Conservation (phyloP, 92 coral and sea anemone genomes). For the Chrysogorgia sp. region DNA sequence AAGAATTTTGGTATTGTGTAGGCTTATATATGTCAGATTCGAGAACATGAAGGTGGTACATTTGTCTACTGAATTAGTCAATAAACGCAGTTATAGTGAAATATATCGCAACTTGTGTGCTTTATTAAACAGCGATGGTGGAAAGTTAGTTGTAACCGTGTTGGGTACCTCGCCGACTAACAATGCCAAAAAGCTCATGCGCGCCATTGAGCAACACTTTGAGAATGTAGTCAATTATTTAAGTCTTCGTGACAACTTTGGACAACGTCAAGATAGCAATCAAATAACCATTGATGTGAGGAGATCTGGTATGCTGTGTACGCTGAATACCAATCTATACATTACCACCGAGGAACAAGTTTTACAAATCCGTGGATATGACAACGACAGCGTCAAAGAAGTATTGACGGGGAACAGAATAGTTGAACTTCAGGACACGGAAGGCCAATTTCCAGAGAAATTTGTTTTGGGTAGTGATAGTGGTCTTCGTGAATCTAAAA, state of each 20-base stretch:
- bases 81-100: background rate
- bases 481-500: constrained; percentile 45
- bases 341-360: constrained; percentile 33
- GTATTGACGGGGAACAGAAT: constrained; percentile 33
- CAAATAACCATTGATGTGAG: background rate
- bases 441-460: constrained; percentile 27
- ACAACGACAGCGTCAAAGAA: background rate
- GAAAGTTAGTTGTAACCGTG: background rate
- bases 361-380: background rate
- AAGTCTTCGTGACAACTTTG: background rate
- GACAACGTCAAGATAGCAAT: background rate
- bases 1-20: too few relatives aligned
- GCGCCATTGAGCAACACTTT: background rate
- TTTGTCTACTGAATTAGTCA: too few relatives aligned
- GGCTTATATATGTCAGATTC: too few relatives aligned
- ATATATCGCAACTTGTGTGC: constrained; percentile 25
- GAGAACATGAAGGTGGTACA: too few relatives aligned
- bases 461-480: constrained; percentile 11
- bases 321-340: constrained; percentile 24
- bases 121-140: constrained; percentile 28
- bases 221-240: background rate
- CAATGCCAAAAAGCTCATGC: background rate
- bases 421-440: constrained; percentile 24
- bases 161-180: background rate
- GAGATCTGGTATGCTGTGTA: constrained; percentile 13